These are phyloP conservation scores for Bothrops jararaca DNA, from an alignment of 2,113 vertebrate genomes.

Conservation along the genomic window DNA sequence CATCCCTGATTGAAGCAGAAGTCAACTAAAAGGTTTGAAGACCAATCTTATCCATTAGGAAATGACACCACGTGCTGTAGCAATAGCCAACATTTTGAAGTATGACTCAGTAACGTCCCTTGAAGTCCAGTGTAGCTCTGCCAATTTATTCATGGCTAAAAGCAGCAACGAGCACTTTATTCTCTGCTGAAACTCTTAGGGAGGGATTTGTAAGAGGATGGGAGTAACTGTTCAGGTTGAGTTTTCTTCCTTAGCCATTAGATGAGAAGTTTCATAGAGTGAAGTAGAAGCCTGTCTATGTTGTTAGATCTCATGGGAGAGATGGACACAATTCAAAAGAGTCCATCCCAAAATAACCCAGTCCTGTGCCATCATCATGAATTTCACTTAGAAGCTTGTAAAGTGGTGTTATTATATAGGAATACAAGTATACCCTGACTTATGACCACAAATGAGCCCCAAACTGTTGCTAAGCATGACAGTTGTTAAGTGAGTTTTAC, in stretches of 20 bases:
- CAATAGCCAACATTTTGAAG: neutral
- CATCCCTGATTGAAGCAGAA: neutral
- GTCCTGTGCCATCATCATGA: neutral
- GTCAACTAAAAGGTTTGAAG: neutral
- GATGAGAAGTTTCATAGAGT: neutral
- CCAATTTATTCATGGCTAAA: neutral
- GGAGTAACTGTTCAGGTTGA: neutral
- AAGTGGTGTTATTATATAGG: neutral
- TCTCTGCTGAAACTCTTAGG: neutral
- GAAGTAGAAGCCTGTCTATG: neutral
- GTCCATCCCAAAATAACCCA: neutral
- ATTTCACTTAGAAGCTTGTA: neutral
- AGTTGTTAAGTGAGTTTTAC: neutral
- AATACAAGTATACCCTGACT: neutral
- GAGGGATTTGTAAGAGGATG: neutral
- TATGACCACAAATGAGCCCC: neutral
- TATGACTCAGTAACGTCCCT: neutral
- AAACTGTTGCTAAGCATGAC: neutral
- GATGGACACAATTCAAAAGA: neutral
- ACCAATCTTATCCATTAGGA: neutral
- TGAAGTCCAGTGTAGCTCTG: neutral
- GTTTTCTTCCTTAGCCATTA: neutral
- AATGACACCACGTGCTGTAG: neutral
- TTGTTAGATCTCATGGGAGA: neutral
- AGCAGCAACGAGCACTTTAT: neutral